Evolutionary conservation across 1,140 invertebrate genomes (phyloP).

Genomic region (Diorhabda carinulata): DNA sequence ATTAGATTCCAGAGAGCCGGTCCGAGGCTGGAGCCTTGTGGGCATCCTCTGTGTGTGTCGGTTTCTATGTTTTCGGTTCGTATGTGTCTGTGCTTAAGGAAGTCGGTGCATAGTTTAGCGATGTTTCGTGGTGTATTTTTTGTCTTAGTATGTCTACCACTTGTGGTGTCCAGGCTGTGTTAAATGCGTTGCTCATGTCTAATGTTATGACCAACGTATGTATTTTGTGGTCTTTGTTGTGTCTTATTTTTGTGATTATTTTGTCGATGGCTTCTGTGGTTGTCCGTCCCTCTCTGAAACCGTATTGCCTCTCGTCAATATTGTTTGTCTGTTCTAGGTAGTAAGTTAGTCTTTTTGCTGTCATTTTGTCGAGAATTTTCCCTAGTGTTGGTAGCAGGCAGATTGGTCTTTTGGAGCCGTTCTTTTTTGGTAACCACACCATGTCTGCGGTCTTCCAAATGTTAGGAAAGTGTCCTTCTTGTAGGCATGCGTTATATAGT

Average conservation of each 20-base stretch:
- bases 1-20: conserved; percentile 27
- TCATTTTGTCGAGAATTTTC: not conserved
- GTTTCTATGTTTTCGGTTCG: conserved; percentile 12
- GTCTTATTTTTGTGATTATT: too few relatives aligned
- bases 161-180: too few relatives aligned
- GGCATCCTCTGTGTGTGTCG: conserved; percentile 27
- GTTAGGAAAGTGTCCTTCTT: conserved; percentile 5
- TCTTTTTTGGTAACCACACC: conserved; percentile 7
- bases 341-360: conserved; percentile 5
- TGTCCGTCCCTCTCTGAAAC: conserved; percentile 16
- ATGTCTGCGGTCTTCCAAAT: conserved; percentile 1
- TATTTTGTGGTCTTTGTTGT: too few relatives aligned
- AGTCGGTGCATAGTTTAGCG: too few relatives aligned
- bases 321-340: not conserved
- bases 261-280: too few relatives aligned
- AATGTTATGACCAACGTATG: too few relatives aligned
- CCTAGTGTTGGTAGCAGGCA: not conserved
- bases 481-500: not conserved
- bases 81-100: conserved; percentile 21
- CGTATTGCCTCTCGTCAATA: conserved; percentile 13
- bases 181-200: too few relatives aligned
- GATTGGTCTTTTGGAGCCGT: not conserved
- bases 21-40: conserved; percentile 31
- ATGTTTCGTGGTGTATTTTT: too few relatives aligned
- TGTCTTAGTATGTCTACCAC: too few relatives aligned